These are phyloP conservation scores for Melanchra persicariae DNA, from an alignment of 2,888 invertebrate species.

Conservation along the genomic window DNA sequence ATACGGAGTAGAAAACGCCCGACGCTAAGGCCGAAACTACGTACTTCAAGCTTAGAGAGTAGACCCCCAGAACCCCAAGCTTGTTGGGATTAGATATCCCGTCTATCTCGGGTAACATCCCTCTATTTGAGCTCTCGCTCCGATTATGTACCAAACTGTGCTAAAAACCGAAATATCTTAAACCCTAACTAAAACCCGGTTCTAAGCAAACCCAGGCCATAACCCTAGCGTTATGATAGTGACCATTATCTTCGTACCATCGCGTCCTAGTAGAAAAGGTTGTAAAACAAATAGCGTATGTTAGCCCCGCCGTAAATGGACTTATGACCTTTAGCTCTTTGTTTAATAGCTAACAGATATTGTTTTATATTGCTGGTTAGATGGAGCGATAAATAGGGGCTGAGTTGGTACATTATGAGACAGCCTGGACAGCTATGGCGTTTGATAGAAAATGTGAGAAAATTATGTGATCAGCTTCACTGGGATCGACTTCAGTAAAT, in stretches of 20 bases:
- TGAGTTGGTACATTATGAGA: not conserved
- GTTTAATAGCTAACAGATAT: conserved; percentile 44
- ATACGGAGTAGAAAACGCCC: no score
- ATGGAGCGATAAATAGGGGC: not conserved
- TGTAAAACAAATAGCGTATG: conserved; percentile 48
- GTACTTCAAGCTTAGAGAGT: no score
- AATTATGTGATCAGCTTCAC: no score
- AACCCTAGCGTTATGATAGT: conserved; percentile 5
- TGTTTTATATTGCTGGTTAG: conserved; percentile 32
- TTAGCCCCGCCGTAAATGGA: conserved; percentile 32
- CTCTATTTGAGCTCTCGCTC: not conserved
- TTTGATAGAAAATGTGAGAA: not conserved
- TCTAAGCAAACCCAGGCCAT: not conserved
- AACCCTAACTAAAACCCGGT: not conserved
- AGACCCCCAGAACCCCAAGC: no score
- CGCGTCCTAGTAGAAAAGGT: conserved; percentile 9
- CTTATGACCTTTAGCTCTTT: conserved; percentile 37
- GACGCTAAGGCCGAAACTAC: no score
- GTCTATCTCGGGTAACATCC: no score
- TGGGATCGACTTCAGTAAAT: no score
- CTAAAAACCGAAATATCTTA: not conserved
- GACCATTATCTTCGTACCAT: conserved; percentile 1
- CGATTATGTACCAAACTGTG: not conserved
- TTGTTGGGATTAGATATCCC: no score
- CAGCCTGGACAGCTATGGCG: not conserved